Percentiles rank a stretch among this genome's conserved stretches.
Conservation (phyloP, 23 tunicate genomes). For the Ciona savignyi region DNA sequence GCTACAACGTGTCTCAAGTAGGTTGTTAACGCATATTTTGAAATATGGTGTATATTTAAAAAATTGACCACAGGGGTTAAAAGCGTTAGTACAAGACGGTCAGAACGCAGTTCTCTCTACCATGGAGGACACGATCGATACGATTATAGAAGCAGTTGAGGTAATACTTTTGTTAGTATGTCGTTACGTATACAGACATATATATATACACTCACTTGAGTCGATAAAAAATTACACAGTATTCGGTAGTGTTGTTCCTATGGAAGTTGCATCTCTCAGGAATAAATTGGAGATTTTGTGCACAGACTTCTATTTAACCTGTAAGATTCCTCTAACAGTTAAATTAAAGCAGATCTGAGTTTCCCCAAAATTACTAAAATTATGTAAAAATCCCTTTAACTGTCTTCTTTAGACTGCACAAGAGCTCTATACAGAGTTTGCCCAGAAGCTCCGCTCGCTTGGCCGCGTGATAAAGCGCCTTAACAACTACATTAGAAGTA, state of each 20-base stretch:
- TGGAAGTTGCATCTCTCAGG: too few relatives aligned
- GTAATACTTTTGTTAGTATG: constrained; percentile 17
- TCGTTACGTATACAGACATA: too few relatives aligned
- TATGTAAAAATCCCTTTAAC: neutral
- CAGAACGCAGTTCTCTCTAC: constrained; percentile 51
- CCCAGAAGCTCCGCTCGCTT: constrained; percentile 26
- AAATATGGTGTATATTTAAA: too few relatives aligned
- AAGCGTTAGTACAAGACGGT: constrained; percentile 38
- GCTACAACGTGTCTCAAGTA: constrained; percentile 54
- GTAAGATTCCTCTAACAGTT: neutral
- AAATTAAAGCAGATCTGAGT: neutral
- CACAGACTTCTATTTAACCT: too few relatives aligned
- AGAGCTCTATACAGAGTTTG: constrained; percentile 37
- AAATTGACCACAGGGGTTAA: too few relatives aligned
- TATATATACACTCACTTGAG: too few relatives aligned
- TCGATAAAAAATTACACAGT: too few relatives aligned
- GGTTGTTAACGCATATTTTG: too few relatives aligned
- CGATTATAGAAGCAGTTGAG: constrained; percentile 74
- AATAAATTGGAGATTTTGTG: too few relatives aligned
- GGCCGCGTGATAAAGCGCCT: constrained; percentile 11
- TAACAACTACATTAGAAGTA: constrained; percentile 41
- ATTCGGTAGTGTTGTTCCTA: too few relatives aligned
- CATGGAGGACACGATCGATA: constrained; percentile 66
- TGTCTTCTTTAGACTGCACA: constrained; percentile 65
- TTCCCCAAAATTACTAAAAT: neutral